phyloP scores from a whole-genome alignment of 1,140 invertebrate species.

The Halesus radiatus region DNA sequence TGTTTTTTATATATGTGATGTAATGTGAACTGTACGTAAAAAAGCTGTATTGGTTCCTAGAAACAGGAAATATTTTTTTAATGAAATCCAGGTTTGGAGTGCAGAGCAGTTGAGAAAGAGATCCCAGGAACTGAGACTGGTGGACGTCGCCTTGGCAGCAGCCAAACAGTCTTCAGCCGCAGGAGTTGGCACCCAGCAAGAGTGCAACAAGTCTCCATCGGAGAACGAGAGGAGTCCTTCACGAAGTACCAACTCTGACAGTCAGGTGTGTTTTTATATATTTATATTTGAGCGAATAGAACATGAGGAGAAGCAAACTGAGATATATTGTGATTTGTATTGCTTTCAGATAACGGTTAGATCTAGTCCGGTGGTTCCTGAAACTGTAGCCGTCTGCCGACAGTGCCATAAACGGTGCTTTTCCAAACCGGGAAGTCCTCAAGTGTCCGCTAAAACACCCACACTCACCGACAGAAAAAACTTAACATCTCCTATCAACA shows the following conservation, averaged over 20 bases:
- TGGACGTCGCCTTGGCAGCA: conserved; percentile 65
- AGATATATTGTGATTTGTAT: not conserved
- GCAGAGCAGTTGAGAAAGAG: conserved; percentile 76
- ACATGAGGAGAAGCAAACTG: too few relatives aligned
- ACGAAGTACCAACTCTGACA: conserved; percentile 80
- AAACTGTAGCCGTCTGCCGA: conserved; percentile 77
- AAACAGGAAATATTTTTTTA: too few relatives aligned
- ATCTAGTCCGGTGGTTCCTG: conserved; percentile 76
- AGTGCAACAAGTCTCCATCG: conserved; percentile 64
- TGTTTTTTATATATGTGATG: too few relatives aligned
- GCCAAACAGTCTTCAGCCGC: conserved; percentile 62
- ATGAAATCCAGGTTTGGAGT: conserved; percentile 74
- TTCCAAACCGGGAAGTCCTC: conserved; percentile 69
- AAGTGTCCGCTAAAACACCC: conserved; percentile 46
- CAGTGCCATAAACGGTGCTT: conserved; percentile 82
- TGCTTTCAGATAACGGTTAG: conserved; percentile 76
- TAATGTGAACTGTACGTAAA: too few relatives aligned
- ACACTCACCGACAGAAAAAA: conserved; percentile 41
- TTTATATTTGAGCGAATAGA: too few relatives aligned
- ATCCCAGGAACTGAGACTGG: conserved; percentile 75
- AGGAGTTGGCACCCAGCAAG: conserved; percentile 63
- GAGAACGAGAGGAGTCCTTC: conserved; percentile 76
- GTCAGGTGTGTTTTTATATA: conserved; percentile 73
- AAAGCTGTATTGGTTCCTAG: too few relatives aligned
- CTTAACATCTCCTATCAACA: conserved; percentile 35